Conservation (phyloP, 2,888 invertebrate genomes). For the Ptychoptera contaminata region DNA sequence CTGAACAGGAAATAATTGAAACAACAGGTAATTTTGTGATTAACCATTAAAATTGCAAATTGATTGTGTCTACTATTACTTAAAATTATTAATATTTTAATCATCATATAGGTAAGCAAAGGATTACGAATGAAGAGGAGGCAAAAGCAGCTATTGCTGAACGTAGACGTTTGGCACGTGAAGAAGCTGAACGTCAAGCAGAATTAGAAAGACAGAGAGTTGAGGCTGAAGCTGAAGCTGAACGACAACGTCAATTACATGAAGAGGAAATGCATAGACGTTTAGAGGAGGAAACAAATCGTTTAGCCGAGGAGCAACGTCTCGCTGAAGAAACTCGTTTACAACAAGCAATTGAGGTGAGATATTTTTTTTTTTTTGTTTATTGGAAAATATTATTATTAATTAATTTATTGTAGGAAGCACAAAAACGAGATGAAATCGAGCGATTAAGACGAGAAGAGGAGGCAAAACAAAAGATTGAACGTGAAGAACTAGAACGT, state of each 20-base stretch:
- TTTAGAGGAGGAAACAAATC: conserved; percentile 64
- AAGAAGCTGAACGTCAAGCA: conserved; percentile 82
- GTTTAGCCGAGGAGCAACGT: conserved; percentile 63
- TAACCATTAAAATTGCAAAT: conserved; percentile 9
- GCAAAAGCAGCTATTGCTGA: conserved; percentile 90
- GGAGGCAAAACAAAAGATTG: conserved; percentile 42
- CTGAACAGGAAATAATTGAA: no score
- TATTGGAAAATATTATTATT: neutral
- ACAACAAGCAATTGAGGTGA: conserved; percentile 61
- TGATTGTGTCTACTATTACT: conserved; percentile 26
- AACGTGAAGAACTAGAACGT: conserved; percentile 61
- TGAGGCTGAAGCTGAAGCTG: conserved; percentile 57
- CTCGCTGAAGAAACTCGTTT: conserved; percentile 74
- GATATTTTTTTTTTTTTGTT: no score
- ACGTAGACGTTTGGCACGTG: conserved; percentile 68
- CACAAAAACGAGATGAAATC: conserved; percentile 61
- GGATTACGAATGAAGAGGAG: conserved; percentile 79
- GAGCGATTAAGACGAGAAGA: conserved; percentile 55
- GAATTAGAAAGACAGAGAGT: conserved; percentile 61
- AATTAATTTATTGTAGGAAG: conserved; percentile 36
- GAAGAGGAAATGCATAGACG: conserved; percentile 76
- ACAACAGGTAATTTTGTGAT: neutral
- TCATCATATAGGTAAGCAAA: conserved; percentile 38
- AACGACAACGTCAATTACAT: conserved; percentile 49
- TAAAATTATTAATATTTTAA: conserved; percentile 1